These are phyloP conservation scores for Apamea monoglypha DNA, from an alignment of 2,888 invertebrate genomes.

Conservation along the genomic window DNA sequence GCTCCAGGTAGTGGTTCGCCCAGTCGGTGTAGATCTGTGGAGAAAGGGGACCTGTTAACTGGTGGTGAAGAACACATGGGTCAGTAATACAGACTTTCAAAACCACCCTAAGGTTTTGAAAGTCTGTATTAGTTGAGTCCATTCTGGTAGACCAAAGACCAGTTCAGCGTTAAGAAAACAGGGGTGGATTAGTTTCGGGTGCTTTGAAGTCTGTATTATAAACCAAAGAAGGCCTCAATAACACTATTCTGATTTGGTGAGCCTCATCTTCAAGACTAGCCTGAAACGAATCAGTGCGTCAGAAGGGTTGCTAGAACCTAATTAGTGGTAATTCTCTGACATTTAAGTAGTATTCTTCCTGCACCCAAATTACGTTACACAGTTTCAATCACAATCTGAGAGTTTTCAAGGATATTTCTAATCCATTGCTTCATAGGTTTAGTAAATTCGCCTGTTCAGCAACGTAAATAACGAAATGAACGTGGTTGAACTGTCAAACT, in stretches of 20 bases:
- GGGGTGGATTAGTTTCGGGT: background rate
- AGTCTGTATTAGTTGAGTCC: background rate
- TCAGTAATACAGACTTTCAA: too few species aligned
- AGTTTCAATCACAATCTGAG: too few species aligned
- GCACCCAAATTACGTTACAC: too few species aligned
- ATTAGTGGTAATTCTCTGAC: too few species aligned
- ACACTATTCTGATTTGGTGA: background rate
- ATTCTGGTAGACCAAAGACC: background rate
- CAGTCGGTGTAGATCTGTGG: slow-evolving; percentile 99
- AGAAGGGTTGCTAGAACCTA: background rate
- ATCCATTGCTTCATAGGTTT: too few species aligned
- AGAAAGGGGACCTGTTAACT: slow-evolving; percentile 48
- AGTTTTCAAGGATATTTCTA: too few species aligned
- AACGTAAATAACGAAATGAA: too few species aligned
- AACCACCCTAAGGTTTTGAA: too few species aligned
- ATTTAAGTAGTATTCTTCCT: too few species aligned
- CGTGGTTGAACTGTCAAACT: too few species aligned
- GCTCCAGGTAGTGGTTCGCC: slow-evolving; percentile 99
- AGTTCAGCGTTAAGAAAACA: background rate
- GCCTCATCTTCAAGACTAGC: background rate
- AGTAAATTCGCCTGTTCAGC: too few species aligned
- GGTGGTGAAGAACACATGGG: background rate
- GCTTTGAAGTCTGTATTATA: background rate
- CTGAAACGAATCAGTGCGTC: background rate
- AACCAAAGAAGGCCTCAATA: background rate